Conservation (phyloP, 2,113 vertebrate genomes). For the Callorhinus ursinus region DNA sequence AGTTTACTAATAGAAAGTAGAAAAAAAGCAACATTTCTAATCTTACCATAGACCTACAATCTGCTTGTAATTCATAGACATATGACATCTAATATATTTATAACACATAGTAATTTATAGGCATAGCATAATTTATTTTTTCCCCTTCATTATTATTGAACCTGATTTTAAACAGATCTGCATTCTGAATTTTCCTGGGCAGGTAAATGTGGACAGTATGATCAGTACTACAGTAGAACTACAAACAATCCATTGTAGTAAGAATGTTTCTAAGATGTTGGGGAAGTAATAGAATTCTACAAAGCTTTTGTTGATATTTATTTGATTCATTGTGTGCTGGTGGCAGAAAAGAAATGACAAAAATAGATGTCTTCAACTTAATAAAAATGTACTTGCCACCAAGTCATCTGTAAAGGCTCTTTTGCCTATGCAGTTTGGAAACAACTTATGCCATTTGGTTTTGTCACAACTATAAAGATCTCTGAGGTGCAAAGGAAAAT, state of each 20-base stretch:
- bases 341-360: slow-evolving; percentile 9
- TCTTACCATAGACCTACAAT: neutral
- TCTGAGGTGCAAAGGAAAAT: neutral
- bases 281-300: neutral
- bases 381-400: neutral
- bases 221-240: neutral
- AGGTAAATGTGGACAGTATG: neutral
- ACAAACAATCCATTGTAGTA: neutral
- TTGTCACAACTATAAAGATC: neutral
- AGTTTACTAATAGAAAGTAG: neutral
- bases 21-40: neutral
- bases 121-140: neutral
- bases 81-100: neutral
- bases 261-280: slow-evolving; percentile 2
- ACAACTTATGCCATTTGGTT: neutral
- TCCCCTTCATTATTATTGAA: neutral
- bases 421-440: slow-evolving; percentile 31
- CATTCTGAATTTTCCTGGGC: neutral
- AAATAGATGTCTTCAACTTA: slow-evolving; percentile 26
- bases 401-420: neutral
- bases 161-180: neutral
- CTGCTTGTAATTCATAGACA: neutral
- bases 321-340: slow-evolving; percentile 24
- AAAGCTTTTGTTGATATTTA: neutral
- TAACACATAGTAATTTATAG: neutral